Evolutionary conservation across 30 jellyfish, hydroid and myxozoan genomes (phyloP).

Genomic region (Turritopsis dohrnii): DNA sequence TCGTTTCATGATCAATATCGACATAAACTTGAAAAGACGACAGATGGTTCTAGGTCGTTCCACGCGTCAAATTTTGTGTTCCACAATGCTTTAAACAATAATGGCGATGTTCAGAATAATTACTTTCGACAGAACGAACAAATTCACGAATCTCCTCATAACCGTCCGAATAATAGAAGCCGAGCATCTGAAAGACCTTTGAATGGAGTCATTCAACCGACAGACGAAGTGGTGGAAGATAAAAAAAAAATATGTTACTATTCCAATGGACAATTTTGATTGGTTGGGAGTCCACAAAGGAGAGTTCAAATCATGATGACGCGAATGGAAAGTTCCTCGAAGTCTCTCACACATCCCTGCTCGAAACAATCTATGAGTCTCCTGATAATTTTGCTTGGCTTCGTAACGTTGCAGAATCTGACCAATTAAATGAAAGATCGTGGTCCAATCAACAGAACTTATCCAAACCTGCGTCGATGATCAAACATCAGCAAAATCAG

Average conservation of each 20-base stretch:
- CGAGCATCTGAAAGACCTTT: neutral
- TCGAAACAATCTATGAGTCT: neutral
- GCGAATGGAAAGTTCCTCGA: neutral
- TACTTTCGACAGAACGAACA: conserved; percentile 13
- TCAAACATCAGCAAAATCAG: neutral
- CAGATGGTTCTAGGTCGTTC: too few relatives aligned
- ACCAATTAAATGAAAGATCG: neutral
- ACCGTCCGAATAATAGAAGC: neutral
- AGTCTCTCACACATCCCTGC: too few relatives aligned
- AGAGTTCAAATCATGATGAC: neutral
- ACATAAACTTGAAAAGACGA: too few relatives aligned
- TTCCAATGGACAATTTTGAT: neutral
- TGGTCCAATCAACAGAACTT: neutral
- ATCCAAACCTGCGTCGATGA: neutral
- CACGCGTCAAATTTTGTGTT: neutral
- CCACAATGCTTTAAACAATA: neutral
- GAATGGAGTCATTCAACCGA: neutral
- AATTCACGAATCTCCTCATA: neutral
- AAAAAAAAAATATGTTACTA: neutral
- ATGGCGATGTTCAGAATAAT: neutral
- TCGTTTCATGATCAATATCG: neutral
- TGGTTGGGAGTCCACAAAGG: neutral
- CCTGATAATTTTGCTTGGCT: neutral
- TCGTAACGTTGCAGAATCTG: neutral
- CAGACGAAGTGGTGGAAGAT: neutral